Evolutionary conservation across 2,888 invertebrate genomes (phyloP).

Genomic region (Heliconius hortense): DNA sequence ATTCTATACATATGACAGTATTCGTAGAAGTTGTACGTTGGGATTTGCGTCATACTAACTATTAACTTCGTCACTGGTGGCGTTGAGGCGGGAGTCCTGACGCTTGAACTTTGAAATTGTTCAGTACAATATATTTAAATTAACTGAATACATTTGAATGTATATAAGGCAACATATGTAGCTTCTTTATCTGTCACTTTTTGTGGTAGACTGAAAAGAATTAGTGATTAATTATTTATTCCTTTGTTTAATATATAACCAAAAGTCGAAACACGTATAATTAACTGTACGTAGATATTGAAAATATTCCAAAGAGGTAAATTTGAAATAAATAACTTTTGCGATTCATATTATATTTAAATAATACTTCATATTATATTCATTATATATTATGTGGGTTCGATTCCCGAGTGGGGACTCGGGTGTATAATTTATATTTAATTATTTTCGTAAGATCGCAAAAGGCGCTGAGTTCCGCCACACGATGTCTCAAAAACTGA

Average conservation of each 20-base stretch:
- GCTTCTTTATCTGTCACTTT: neutral
- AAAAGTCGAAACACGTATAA: neutral
- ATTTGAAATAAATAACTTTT: too few species aligned
- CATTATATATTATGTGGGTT: too few species aligned
- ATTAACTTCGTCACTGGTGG: constrained; percentile 32
- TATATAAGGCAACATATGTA: neutral
- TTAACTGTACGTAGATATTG: too few species aligned
- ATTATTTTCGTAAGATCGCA: too few species aligned
- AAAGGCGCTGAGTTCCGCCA: too few species aligned
- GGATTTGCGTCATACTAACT: constrained; percentile 36
- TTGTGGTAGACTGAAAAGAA: neutral
- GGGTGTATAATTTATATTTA: too few species aligned
- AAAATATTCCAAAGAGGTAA: too few species aligned
- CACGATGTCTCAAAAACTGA: too few species aligned
- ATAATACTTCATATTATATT: too few species aligned
- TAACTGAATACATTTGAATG: constrained; percentile 21
- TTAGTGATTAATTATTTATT: neutral
- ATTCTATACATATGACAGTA: neutral
- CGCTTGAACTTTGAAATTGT: constrained; percentile 23
- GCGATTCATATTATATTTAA: too few species aligned
- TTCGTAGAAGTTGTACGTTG: constrained; percentile 26
- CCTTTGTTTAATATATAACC: neutral
- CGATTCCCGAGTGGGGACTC: too few species aligned
- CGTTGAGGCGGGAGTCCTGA: constrained; percentile 25
- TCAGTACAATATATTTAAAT: constrained; percentile 33